These are phyloP conservation scores for Virgularia gustaviana DNA, from an alignment of 92 coral and sea anemone species.

Conservation along the genomic window DNA sequence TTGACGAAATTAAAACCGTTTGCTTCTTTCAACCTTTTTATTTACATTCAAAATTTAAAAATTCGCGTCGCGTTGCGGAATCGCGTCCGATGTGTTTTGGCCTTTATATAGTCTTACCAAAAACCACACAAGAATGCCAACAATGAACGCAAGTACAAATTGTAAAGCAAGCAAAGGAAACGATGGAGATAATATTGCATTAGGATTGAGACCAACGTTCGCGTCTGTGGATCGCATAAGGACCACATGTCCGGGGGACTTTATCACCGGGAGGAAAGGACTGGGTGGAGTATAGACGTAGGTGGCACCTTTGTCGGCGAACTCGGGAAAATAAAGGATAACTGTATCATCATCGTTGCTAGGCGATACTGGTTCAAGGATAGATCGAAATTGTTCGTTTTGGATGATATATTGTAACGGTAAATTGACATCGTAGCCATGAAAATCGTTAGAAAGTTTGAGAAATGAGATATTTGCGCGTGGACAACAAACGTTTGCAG, in stretches of 20 bases:
- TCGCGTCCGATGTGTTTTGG: no score
- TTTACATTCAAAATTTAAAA: no score
- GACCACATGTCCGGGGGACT: constrained; percentile 17
- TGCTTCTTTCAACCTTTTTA: not conserved
- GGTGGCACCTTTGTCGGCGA: not conserved
- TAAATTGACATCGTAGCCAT: not conserved
- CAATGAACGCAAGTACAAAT: constrained; percentile 26
- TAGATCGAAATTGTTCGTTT: not conserved
- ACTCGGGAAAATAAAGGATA: constrained; percentile 14
- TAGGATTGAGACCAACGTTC: not conserved
- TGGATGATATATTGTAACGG: not conserved
- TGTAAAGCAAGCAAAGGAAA: constrained; percentile 36
- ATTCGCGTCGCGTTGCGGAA: no score
- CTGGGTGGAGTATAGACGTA: not conserved
- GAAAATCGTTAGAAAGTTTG: not conserved
- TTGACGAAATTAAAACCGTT: not conserved
- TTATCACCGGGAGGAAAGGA: constrained; percentile 8
- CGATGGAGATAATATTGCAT: not conserved
- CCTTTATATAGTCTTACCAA: constrained; percentile 32
- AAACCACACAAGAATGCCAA: constrained; percentile 49
- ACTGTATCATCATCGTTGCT: not conserved
- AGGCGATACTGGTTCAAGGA: not conserved
- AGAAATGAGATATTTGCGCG: not conserved
- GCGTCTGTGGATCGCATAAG: constrained; percentile 3
- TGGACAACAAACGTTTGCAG: not conserved